Percentiles rank a stretch among this genome's conserved stretches.
These are phyloP conservation scores for Crossoptilon crossoptilon DNA, from an alignment of 2,797 vertebrate genomes.

Conservation along the genomic window DNA sequence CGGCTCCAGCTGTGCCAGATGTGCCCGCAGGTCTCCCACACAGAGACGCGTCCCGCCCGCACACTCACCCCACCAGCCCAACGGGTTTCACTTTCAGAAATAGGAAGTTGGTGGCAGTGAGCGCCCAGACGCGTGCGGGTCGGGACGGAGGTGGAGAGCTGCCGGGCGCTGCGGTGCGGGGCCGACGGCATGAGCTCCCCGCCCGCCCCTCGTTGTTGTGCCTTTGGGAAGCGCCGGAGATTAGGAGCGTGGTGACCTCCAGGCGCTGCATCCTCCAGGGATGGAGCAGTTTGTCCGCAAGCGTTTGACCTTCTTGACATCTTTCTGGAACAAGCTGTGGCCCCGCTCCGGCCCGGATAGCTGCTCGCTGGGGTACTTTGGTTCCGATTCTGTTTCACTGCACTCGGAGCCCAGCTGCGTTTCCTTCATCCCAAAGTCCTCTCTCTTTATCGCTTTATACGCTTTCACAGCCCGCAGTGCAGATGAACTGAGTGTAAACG, in stretches of 20 bases:
- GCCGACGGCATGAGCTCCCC: neutral
- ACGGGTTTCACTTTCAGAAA: slow-evolving; percentile 74
- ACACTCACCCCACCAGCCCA: slow-evolving; percentile 61
- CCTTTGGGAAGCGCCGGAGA: neutral
- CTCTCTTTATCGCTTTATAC: slow-evolving; percentile 81
- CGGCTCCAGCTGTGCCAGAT: slow-evolving; percentile 66
- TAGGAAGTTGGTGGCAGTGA: slow-evolving; percentile 34
- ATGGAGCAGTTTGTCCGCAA: slow-evolving; percentile 91
- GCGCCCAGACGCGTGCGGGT: neutral
- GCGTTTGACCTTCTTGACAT: slow-evolving; percentile 84
- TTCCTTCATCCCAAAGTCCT: slow-evolving; percentile 52
- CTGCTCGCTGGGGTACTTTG: slow-evolving; percentile 31
- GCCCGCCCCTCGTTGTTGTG: rapidly evolving
- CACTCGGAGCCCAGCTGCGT: neutral
- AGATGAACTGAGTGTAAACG: slow-evolving; percentile 87
- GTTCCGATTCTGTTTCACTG: slow-evolving; percentile 54
- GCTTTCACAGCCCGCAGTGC: slow-evolving; percentile 88
- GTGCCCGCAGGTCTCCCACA: slow-evolving; percentile 39
- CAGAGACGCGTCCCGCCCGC: slow-evolving; percentile 52
- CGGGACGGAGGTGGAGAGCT: neutral
- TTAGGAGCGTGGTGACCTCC: neutral
- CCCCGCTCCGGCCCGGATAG: slow-evolving; percentile 69
- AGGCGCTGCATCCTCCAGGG: rapidly evolving
- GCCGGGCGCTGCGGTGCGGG: neutral
- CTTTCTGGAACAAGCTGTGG: slow-evolving; percentile 91